Evolutionary conservation across 2,888 invertebrate genomes (phyloP), one percentile per base, ranked within the genome.

Genomic region (Oligia strigilis): DNA sequence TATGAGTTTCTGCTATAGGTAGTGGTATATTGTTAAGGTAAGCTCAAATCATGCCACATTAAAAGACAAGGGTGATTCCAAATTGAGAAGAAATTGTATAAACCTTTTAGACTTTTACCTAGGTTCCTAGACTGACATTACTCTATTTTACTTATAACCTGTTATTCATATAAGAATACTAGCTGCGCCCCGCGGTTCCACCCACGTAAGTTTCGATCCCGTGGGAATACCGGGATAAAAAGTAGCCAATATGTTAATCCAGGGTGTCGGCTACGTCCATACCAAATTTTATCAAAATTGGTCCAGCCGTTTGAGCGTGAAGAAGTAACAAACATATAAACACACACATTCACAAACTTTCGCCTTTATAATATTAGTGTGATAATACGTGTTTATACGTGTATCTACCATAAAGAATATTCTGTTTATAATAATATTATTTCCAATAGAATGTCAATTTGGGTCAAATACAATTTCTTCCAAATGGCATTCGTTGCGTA

Each of bases 1-100:
- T 75, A 86, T 89, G 84, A 88, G 78, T 86, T 88, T 88, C 83
- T 83, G 84, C 85, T 79, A 70, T 74, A 76, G 72, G 81, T 87
- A 89, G 80, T 58, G 80, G 82, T 88, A 83, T 81, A 81, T 75
- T 81, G 81, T 73, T 85, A 81, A 81, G 73, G 64, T 88, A 84
- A 88, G 88, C 82, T 87, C 82, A 86, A 88, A 80, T 84, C 77
- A 80, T 78, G 73, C 77, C 81, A 77, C 81, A 77, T 73, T 72
- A 40, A 82, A 75, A 66, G 52, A 83, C 65, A 52, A 14, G 64
- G 5, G 23, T 36, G 72, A 79, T 81, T 82, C 46, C 55, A 43
- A 60, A 79, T 87, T 75, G 43, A 65, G 55, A 70, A 83, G 72
- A 76, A 72, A 69, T 74, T 83, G 67, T 77, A 64, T 58, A 29